Percentiles rank a stretch among this genome's conserved stretches.
phyloP scores from a whole-genome alignment of 2,888 invertebrate genomes.

The Plusia festucae region DNA sequence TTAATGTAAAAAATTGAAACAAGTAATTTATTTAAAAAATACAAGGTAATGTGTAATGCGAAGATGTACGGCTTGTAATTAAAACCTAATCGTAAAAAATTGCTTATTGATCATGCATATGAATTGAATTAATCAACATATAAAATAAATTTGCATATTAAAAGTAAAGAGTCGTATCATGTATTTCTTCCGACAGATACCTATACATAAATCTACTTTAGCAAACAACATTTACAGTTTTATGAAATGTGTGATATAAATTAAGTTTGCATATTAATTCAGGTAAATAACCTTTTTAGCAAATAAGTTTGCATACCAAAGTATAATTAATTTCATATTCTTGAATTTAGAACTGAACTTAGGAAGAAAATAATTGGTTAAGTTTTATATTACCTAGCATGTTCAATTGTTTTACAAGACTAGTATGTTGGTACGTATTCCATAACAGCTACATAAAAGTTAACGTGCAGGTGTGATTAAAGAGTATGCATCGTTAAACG shows the following conservation, averaged over 20 bases:
- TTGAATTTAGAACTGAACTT: slow-evolving; percentile 9
- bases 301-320: slow-evolving; percentile 8
- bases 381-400: neutral
- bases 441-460: slow-evolving; percentile 25
- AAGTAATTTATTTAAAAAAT: too few relatives aligned
- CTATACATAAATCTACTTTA: neutral
- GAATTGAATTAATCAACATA: neutral
- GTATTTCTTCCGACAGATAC: neutral
- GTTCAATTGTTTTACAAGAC: slow-evolving; percentile 1
- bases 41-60: too few relatives aligned
- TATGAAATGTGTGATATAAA: neutral
- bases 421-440: slow-evolving; percentile 6
- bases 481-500: slow-evolving; percentile 45
- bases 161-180: too few relatives aligned
- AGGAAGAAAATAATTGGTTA: neutral
- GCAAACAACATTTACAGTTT: neutral
- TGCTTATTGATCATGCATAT: neutral
- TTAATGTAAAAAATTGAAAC: too few relatives aligned
- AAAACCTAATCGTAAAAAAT: too few relatives aligned
- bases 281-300: neutral
- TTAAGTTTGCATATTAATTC: neutral
- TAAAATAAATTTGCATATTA: neutral
- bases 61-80: too few relatives aligned
- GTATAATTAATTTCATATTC: slow-evolving; percentile 10
- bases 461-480: slow-evolving; percentile 37